These are phyloP conservation scores for Panurus biarmicus DNA, from an alignment of 2,113 vertebrate genomes.

Conservation along the genomic window DNA sequence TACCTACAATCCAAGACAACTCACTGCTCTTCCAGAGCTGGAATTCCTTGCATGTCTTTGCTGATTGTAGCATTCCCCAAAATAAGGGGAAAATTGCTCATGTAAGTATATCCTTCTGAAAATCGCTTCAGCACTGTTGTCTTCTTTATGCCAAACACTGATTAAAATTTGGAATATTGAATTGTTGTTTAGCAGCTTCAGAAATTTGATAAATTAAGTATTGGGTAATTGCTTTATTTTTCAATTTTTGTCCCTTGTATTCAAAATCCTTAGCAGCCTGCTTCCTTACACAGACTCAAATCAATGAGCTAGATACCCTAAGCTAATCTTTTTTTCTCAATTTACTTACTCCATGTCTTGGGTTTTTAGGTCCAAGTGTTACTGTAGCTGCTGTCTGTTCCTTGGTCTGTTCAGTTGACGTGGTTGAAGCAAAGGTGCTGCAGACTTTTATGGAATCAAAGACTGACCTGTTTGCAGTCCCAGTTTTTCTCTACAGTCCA, in stretches of 20 bases:
- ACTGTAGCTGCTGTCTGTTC: not conserved
- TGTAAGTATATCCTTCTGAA: not conserved
- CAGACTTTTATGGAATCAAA: not conserved
- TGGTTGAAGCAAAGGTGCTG: fast-evolving
- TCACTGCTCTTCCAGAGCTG: not conserved
- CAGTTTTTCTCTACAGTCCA: not conserved
- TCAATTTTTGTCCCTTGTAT: not conserved
- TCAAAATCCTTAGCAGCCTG: not conserved
- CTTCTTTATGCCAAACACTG: not conserved
- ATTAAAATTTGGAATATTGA: not conserved
- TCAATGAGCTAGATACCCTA: not conserved
- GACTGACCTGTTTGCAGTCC: not conserved
- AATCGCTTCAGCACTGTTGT: not conserved
- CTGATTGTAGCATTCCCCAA: not conserved
- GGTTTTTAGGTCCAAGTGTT: not conserved
- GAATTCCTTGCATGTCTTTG: not conserved
- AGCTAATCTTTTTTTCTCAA: not conserved
- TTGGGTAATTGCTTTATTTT: not conserved
- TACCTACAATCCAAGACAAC: not conserved
- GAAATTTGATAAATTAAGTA: not conserved
- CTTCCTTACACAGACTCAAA: not conserved
- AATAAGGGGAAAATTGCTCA: not conserved
- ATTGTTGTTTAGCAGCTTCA: not conserved
- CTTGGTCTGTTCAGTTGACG: not conserved
- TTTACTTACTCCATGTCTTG: not conserved